Percentiles rank a stretch among this genome's conserved stretches.
Conservation (phyloP, 2,113 vertebrate species). For the Cettia cetti region DNA sequence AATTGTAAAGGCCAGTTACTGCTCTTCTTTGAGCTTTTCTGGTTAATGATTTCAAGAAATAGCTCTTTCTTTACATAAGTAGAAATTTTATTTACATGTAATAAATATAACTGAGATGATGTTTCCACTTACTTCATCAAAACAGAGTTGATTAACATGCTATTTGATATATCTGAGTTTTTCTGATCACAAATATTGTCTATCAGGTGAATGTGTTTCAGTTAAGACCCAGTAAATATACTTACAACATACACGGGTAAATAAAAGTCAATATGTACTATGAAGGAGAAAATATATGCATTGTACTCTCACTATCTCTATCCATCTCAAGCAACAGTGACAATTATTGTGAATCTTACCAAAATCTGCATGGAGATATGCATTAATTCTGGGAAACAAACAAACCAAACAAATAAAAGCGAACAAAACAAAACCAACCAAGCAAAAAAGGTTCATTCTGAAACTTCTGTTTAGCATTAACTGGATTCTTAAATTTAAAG, state of each 20-base stretch:
- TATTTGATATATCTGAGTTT: background rate
- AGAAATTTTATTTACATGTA: background rate
- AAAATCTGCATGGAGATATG: background rate
- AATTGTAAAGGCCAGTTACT: background rate
- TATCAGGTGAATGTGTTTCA: background rate
- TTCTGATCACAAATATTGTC: background rate
- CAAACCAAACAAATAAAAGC: background rate
- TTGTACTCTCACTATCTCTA: background rate
- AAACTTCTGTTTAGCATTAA: background rate
- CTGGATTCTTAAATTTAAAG: conserved; percentile 9
- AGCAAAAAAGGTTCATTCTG: background rate
- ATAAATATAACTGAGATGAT: background rate
- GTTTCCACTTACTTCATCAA: background rate
- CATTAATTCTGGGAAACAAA: background rate
- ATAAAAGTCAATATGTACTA: background rate
- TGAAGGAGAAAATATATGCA: background rate
- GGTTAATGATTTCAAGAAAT: background rate
- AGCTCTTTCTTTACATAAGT: background rate
- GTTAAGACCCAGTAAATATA: background rate
- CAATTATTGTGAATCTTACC: background rate
- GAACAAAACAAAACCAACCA: background rate
- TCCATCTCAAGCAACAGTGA: background rate
- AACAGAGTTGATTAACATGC: background rate
- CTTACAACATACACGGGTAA: background rate
- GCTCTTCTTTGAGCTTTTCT: background rate